Percentiles rank a stretch among this genome's conserved stretches.
Conservation (phyloP, 2,888 invertebrate genomes). For the Pelosia muscerda region DNA sequence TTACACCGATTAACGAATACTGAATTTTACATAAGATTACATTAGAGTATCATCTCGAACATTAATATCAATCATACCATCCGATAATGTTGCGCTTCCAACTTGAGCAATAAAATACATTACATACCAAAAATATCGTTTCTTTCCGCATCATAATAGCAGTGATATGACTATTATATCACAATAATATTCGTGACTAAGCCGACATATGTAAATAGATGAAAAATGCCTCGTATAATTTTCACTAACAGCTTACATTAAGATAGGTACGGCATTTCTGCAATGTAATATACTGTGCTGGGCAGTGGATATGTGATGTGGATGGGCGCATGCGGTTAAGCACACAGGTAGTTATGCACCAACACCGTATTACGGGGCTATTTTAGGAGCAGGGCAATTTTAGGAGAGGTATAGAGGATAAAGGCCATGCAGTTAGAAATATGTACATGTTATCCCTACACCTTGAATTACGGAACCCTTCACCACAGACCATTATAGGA, state of each 20-base stretch:
- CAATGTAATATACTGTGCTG: conserved; percentile 53
- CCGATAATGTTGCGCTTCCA: conserved; percentile 66
- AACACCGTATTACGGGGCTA: conserved; percentile 56
- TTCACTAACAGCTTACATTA: conserved; percentile 34
- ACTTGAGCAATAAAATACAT: conserved; percentile 80
- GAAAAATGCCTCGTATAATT: conserved; percentile 31
- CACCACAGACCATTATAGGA: conserved; percentile 70
- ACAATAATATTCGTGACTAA: conserved; percentile 67
- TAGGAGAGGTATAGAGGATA: conserved; percentile 56
- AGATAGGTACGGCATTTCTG: conserved; percentile 37
- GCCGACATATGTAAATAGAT: conserved; percentile 38
- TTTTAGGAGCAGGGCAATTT: conserved; percentile 47
- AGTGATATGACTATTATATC: conserved; percentile 82
- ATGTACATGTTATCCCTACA: conserved; percentile 64
- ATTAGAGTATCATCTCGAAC: conserved; percentile 66
- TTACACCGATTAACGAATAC: conserved; percentile 67
- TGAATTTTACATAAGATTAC: conserved; percentile 58
- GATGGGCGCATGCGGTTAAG: conserved; percentile 77
- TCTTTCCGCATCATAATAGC: conserved; percentile 73
- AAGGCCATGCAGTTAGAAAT: conserved; percentile 72
- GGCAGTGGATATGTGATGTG: conserved; percentile 62
- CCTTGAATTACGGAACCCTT: conserved; percentile 37
- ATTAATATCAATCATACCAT: conserved; percentile 67
- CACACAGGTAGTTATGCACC: conserved; percentile 62
- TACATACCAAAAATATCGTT: conserved; percentile 82